Base-by-base conservation (phyloP, 2,797 vertebrate genomes). In the Hypotaenidia philippensis region DNA sequence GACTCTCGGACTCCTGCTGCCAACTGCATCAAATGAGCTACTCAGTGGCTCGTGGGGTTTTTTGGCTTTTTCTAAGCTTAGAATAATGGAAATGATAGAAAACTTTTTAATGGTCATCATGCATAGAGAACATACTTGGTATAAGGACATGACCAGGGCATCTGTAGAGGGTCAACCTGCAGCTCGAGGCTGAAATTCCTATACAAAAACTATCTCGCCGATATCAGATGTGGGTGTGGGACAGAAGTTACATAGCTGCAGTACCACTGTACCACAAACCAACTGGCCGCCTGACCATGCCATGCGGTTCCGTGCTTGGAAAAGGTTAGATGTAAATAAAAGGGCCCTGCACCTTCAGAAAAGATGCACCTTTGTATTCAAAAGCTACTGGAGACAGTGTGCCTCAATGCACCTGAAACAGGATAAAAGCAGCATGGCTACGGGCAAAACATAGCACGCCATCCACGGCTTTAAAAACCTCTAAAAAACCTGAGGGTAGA, bases 271-370 rank as follows among this genome's bases (percentile, higher is more conserved):
- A 66, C 32, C 68, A 21, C 12, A 81, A 83, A 66, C 12, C 72
- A 52, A 0, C 3, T 17, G 75, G 23, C 11, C 49, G 27, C 61
- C 53, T 64, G 74, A 25, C 19, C 55, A 38, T 0, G 2, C 5
- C 47, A 57, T 6, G 53, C 11, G 12, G 5, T 3, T 20, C 63
- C 53, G 22, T 45, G 53, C 4, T 5, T 18, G 49, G 59, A 38
- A 75, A 38, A 47, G 32, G 29, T 11, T 2, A 41, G 66, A 47
- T 41, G 70, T 8, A 7, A 55, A n/a, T 31, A 55, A 76, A 76
- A 83, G n/a, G 47, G 25, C 78, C 34, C 25, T 14, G 6, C 31
- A 17, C 5, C 4, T 45, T 76, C 84, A 56, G 55, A 78, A 53
- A 79, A 75, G 9, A 79, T 2, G 6, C 20, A 65, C 13, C n/a